phyloP scores from a whole-genome alignment of 2,797 vertebrate genomes.

The Gobio occitaniae region DNA sequence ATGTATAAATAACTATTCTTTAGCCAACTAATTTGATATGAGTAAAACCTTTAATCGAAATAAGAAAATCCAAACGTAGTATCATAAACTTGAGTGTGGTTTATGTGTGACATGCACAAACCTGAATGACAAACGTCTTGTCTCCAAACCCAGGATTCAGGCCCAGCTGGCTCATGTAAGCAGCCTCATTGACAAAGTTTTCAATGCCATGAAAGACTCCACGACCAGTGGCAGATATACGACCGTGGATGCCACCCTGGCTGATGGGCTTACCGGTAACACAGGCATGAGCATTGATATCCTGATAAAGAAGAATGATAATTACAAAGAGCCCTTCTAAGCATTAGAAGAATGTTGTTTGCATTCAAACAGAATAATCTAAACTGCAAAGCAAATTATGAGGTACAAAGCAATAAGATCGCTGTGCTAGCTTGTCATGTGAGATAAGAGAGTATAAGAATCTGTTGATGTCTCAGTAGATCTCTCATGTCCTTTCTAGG shows the following conservation, averaged over 20 bases:
- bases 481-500: background rate
- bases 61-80: background rate
- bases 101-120: slow-evolving; percentile 60
- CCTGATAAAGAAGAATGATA: slow-evolving; percentile 72
- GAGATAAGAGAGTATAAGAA: background rate
- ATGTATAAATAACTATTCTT: background rate
- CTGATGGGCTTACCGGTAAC: slow-evolving; percentile 98
- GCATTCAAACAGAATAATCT: background rate
- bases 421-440: background rate
- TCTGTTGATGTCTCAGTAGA: background rate
- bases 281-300: slow-evolving; percentile 95
- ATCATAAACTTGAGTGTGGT: background rate
- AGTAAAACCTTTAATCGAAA: background rate
- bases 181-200: slow-evolving; percentile 95
- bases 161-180: slow-evolving; percentile 93
- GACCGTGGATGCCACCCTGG: slow-evolving; percentile 94
- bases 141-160: slow-evolving; percentile 93
- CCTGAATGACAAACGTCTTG: slow-evolving; percentile 96
- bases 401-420: background rate
- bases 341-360: slow-evolving; percentile 5
- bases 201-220: slow-evolving; percentile 97
- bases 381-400: background rate
- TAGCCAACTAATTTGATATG: background rate
- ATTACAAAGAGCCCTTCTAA: background rate
- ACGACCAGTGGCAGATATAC: slow-evolving; percentile 93